phyloP scores from a whole-genome alignment of 2,888 invertebrate genomes.

The Metellina segmentata region DNA sequence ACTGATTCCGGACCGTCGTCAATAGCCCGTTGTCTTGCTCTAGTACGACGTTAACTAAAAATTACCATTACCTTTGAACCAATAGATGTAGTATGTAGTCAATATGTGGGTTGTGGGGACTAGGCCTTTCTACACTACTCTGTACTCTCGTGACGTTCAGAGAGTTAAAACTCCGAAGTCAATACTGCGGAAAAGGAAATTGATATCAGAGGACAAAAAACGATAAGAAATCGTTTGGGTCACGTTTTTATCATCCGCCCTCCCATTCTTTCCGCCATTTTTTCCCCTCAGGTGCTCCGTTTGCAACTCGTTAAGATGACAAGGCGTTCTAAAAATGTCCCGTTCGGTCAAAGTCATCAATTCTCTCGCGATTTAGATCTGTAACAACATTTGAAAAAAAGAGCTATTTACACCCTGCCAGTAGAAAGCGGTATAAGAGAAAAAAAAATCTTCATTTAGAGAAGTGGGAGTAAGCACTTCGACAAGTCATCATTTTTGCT shows the following conservation, averaged over 20 bases:
- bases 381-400: not conserved
- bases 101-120: too few relatives aligned
- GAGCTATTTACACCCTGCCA: not conserved
- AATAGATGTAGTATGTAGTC: too few relatives aligned
- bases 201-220: too few relatives aligned
- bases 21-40: too few relatives aligned
- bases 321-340: not conserved
- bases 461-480: slow-evolving; percentile 4
- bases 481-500: slow-evolving; percentile 10
- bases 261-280: not conserved
- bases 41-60: too few relatives aligned
- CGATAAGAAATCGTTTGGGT: too few relatives aligned
- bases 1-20: too few relatives aligned
- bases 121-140: too few relatives aligned
- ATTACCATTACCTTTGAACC: too few relatives aligned
- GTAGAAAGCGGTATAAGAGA: not conserved
- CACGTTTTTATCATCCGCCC: not conserved
- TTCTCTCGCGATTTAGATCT: not conserved
- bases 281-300: not conserved
- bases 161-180: too few relatives aligned
- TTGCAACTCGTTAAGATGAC: not conserved
- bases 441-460: not conserved
- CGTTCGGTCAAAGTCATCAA: not conserved
- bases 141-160: too few relatives aligned
- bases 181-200: too few relatives aligned